Evolutionary conservation across 2,113 vertebrate species (phyloP).

Genomic region (Semnopithecus entellus): DNA sequence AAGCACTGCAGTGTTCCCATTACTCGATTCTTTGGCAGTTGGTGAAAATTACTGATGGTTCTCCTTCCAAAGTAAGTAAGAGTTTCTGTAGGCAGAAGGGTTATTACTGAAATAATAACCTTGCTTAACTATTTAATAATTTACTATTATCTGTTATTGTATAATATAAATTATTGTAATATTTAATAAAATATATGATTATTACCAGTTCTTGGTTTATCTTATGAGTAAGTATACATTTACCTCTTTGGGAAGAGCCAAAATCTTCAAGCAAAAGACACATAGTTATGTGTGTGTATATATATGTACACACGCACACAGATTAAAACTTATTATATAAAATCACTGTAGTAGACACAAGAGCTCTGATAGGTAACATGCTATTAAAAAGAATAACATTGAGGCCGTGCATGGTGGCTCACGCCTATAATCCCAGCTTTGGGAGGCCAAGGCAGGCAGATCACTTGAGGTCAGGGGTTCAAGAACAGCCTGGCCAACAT

Average conservation of each 20-base stretch:
- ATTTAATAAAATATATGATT: conserved; percentile 38
- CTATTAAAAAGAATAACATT: not conserved
- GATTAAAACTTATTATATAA: not conserved
- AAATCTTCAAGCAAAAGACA: not conserved
- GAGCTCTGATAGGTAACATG: not conserved
- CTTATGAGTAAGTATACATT: conserved; percentile 34
- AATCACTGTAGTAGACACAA: not conserved
- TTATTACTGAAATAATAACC: conserved; percentile 49
- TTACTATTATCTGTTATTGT: not conserved
- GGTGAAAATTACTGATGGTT: conserved; percentile 98
- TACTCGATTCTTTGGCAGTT: conserved; percentile 99
- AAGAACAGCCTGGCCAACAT: too few relatives aligned
- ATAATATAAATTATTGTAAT: not conserved
- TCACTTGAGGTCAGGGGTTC: too few relatives aligned
- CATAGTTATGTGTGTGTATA: not conserved
- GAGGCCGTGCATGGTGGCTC: too few relatives aligned
- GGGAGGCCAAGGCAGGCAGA: too few relatives aligned
- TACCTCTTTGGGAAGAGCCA: conserved; percentile 45
- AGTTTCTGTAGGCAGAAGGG: conserved; percentile 31
- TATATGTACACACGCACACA: not conserved
- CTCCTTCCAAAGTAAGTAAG: conserved; percentile 94
- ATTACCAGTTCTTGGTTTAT: conserved; percentile 32
- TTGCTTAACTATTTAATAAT: conserved; percentile 38
- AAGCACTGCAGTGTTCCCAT: conserved; percentile 98
- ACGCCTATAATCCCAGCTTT: too few relatives aligned